Conservation (phyloP, 2,797 vertebrate genomes). For the Leptoclinus maculatus region DNA sequence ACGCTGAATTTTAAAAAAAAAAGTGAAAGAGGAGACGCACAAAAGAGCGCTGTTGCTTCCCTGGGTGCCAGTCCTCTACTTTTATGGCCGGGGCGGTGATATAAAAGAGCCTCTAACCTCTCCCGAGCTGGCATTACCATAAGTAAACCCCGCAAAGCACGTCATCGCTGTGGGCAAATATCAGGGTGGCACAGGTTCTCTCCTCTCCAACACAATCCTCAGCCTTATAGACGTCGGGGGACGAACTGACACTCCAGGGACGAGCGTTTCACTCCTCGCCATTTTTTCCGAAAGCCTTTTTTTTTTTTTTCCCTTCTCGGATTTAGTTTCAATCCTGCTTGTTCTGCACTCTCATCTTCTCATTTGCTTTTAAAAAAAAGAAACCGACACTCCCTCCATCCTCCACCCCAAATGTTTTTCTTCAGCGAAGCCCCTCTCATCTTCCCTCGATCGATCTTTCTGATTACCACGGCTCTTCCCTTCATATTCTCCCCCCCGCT, state of each 20-base stretch:
- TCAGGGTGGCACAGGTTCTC: conserved; percentile 73
- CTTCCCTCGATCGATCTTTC: neutral
- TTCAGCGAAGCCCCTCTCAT: conserved; percentile 16
- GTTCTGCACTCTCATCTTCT: conserved; percentile 18
- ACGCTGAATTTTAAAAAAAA: neutral
- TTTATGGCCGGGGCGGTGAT: conserved; percentile 68
- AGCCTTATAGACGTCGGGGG: conserved; percentile 47
- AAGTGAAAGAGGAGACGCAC: conserved; percentile 28
- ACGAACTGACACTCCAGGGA: conserved; percentile 36
- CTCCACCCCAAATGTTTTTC: conserved; percentile 26
- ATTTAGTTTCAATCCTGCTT: conserved; percentile 33
- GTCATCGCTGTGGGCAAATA: conserved; percentile 78
- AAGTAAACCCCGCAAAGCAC: conserved; percentile 82
- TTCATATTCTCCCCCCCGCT: neutral
- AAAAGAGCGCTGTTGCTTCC: conserved; percentile 65
- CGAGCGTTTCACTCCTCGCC: conserved; percentile 19
- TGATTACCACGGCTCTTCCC: neutral
- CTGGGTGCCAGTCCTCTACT: conserved; percentile 60
- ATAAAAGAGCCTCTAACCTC: conserved; percentile 80
- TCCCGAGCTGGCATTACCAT: conserved; percentile 76
- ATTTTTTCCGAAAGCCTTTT: conserved; percentile 12
- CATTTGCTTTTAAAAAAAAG: no score
- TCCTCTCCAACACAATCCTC: conserved; percentile 59
- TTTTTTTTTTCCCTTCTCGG: conserved; percentile 5
- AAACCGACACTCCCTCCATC: conserved; percentile 8